Evolutionary conservation across 2,888 invertebrate species (phyloP).

Genomic region (Sphaerophoria taeniata): DNA sequence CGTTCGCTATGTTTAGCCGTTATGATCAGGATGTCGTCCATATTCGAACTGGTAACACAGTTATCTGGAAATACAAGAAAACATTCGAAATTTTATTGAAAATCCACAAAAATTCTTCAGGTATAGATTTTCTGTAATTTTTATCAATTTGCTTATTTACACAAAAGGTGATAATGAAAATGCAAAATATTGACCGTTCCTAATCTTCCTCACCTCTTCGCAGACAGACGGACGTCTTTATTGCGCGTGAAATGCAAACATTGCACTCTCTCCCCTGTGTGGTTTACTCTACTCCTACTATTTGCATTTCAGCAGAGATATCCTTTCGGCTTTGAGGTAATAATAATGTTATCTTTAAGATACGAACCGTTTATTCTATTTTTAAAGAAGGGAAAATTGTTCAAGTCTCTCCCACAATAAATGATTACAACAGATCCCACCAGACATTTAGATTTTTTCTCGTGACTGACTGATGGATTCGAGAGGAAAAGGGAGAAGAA

Average conservation of each 20-base stretch:
- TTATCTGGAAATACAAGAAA: constrained; percentile 80
- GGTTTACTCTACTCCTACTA: neutral
- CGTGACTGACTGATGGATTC: neutral
- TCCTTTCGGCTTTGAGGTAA: constrained; percentile 44
- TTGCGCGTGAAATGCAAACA: constrained; percentile 52
- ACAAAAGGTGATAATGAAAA: neutral
- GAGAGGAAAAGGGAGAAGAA: neutral
- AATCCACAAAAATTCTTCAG: constrained; percentile 3
- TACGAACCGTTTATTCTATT: constrained; percentile 55
- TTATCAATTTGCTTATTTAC: constrained; percentile 24
- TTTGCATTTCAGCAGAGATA: constrained; percentile 6
- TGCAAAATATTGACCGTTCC: constrained; percentile 49
- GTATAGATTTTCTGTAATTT: constrained; percentile 6
- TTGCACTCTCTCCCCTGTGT: constrained; percentile 25
- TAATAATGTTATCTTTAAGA: constrained; percentile 51
- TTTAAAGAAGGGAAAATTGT: constrained; percentile 34
- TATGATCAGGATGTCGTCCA: constrained; percentile 92
- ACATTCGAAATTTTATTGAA: neutral
- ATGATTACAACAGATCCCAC: constrained; percentile 62
- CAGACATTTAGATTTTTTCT: constrained; percentile 9
- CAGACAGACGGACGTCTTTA: neutral
- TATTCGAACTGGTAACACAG: constrained; percentile 83
- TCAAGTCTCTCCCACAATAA: constrained; percentile 55
- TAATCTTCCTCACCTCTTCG: neutral
- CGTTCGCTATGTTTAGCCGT: constrained; percentile 91